phyloP scores from a whole-genome alignment of 2,888 invertebrate genomes.

The Crossocerus cetratus region DNA sequence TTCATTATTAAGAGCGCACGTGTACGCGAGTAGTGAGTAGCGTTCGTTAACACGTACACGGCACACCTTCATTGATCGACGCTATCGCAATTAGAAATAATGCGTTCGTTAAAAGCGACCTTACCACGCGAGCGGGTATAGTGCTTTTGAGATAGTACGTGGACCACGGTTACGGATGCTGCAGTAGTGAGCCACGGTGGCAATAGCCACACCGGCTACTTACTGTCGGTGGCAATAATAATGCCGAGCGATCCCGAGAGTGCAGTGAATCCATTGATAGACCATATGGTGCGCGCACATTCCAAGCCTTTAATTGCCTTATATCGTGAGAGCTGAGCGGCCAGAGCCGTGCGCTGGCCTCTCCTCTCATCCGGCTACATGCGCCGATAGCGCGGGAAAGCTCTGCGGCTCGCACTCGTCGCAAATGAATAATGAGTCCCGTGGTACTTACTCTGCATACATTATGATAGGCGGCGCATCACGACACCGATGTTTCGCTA shows the following conservation, averaged over 20 bases:
- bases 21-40: too few species aligned
- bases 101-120: background rate
- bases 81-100: too few species aligned
- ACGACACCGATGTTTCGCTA: slow-evolving; percentile 35
- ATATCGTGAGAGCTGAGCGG: slow-evolving; percentile 18
- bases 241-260: slow-evolving; percentile 14
- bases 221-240: slow-evolving; percentile 26
- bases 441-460: slow-evolving; percentile 27
- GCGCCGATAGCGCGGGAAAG: slow-evolving; percentile 11
- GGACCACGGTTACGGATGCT: too few species aligned
- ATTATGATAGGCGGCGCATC: slow-evolving; percentile 26
- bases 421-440: slow-evolving; percentile 32
- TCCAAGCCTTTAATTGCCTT: slow-evolving; percentile 56
- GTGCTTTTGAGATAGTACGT: too few species aligned
- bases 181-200: slow-evolving; percentile 8
- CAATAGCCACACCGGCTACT: slow-evolving; percentile 18
- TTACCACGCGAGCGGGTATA: background rate
- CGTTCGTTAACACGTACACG: too few species aligned
- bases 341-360: background rate
- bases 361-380: slow-evolving; percentile 1
- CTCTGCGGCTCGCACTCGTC: slow-evolving; percentile 4
- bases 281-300: slow-evolving; percentile 48
- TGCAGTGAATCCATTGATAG: slow-evolving; percentile 40
- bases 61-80: too few species aligned
- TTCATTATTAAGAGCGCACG: too few species aligned